Percentiles rank a stretch among this genome's conserved stretches.
These are phyloP conservation scores for Aplysia californica DNA, from an alignment of 1,140 invertebrate species.

Conservation along the genomic window DNA sequence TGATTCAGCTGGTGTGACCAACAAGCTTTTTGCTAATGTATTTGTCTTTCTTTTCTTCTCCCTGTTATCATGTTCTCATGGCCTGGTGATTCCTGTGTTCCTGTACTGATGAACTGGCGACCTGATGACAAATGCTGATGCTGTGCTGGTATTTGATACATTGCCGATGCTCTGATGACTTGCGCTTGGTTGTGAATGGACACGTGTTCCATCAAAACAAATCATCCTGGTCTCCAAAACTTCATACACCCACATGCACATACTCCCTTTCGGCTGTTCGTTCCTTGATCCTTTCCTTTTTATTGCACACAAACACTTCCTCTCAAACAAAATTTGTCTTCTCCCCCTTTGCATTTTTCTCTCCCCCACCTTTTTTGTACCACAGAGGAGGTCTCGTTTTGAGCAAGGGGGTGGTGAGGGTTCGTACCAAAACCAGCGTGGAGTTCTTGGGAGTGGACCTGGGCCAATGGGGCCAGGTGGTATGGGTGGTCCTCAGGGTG, in stretches of 20 bases:
- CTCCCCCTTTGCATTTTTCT: background rate
- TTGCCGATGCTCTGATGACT: no score
- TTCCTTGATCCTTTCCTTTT: background rate
- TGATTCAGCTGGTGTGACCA: no score
- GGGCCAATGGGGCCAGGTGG: slow-evolving; percentile 25
- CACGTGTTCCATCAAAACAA: no score
- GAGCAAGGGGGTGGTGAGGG: slow-evolving; percentile 24
- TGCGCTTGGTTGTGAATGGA: no score
- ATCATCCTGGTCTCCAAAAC: no score
- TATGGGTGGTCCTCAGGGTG: slow-evolving; percentile 14
- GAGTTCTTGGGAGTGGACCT: slow-evolving; percentile 33
- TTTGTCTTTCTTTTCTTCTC: slow-evolving; percentile 14
- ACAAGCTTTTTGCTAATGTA: no score
- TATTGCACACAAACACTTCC: background rate
- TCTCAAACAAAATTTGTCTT: background rate
- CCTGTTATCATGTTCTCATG: background rate
- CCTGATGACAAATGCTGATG: no score
- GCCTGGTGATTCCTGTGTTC: slow-evolving; percentile 9
- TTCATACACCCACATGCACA: no score
- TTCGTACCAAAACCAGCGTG: slow-evolving; percentile 26
- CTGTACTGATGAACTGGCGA: slow-evolving; percentile 1
- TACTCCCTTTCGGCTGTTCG: no score
- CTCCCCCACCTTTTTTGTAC: background rate
- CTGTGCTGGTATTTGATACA: no score
- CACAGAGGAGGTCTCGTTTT: slow-evolving; percentile 29